These are phyloP conservation scores for Cheilosia grossa DNA, from an alignment of 2,888 invertebrate species.

Conservation along the genomic window DNA sequence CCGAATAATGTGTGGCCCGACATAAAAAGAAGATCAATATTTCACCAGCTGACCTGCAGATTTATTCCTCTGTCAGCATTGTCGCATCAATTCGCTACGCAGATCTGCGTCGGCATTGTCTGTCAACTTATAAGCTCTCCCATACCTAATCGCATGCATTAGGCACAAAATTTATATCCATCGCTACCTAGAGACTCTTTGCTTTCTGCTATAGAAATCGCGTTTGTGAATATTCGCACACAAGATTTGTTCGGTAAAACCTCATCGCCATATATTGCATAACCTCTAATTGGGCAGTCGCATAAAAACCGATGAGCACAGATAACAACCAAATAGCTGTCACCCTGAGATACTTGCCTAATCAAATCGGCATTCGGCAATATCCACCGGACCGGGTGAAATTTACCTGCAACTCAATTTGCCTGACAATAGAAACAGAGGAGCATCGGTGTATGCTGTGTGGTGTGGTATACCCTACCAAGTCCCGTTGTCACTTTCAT, in stretches of 20 bases:
- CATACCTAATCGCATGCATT: neutral
- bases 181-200: neutral
- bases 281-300: constrained; percentile 19
- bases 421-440: constrained; percentile 59
- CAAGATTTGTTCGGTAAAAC: neutral
- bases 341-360: constrained; percentile 66
- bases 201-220: neutral
- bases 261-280: constrained; percentile 19
- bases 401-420: constrained; percentile 69
- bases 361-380: constrained; percentile 36
- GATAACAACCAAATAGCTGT: constrained; percentile 34
- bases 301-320: constrained; percentile 18
- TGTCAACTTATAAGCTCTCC: neutral
- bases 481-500: constrained; percentile 75
- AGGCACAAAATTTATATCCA: neutral
- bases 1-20: neutral
- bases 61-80: neutral
- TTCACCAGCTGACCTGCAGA: neutral
- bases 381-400: constrained; percentile 55
- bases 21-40: neutral
- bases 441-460: neutral
- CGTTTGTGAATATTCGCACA: neutral
- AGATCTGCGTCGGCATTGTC: neutral
- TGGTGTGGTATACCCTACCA: constrained; percentile 52
- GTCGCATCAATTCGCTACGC: constrained; percentile 12